Conservation (phyloP, 2,113 vertebrate genomes). For the Lagopus muta region DNA sequence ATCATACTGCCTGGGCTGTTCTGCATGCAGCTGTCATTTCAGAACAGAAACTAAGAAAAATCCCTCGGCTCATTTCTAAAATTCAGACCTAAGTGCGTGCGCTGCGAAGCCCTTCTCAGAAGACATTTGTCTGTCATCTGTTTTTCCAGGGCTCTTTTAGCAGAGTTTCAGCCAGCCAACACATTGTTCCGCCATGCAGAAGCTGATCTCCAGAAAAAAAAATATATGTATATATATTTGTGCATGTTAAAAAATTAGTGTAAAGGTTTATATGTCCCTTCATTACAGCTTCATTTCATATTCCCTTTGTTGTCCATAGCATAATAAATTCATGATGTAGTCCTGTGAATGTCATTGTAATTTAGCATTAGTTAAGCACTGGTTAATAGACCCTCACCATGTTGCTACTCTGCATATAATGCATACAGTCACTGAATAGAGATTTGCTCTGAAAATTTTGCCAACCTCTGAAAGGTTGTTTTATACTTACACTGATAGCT, state of each 20-base stretch:
- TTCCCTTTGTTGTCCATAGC: slow-evolving; percentile 58
- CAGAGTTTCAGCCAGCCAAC: not conserved
- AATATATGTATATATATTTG: not conserved
- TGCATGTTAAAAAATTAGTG: slow-evolving; percentile 8
- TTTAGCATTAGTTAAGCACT: slow-evolving; percentile 64
- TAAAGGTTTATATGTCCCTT: slow-evolving; percentile 15
- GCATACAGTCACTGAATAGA: not conserved
- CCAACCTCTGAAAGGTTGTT: not conserved
- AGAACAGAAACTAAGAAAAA: slow-evolving; percentile 44
- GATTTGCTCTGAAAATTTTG: not conserved
- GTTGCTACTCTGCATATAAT: not conserved
- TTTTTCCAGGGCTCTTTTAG: slow-evolving; percentile 32
- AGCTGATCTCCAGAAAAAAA: slow-evolving; percentile 34
- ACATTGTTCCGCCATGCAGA: slow-evolving; percentile 36
- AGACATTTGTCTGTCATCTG: slow-evolving; percentile 21
- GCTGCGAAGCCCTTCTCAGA: not conserved
- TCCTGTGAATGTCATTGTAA: slow-evolving; percentile 68
- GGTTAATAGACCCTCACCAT: slow-evolving; percentile 19
- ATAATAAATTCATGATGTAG: slow-evolving; percentile 74
- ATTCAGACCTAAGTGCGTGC: not conserved
- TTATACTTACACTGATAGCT: not conserved
- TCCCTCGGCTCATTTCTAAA: slow-evolving; percentile 18
- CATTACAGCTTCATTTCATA: slow-evolving; percentile 56
- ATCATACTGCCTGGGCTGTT: not conserved
- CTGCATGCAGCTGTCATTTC: slow-evolving; percentile 2